Evolutionary conservation across 2,797 vertebrate species (phyloP).

Genomic region (Microtus agrestis): DNA sequence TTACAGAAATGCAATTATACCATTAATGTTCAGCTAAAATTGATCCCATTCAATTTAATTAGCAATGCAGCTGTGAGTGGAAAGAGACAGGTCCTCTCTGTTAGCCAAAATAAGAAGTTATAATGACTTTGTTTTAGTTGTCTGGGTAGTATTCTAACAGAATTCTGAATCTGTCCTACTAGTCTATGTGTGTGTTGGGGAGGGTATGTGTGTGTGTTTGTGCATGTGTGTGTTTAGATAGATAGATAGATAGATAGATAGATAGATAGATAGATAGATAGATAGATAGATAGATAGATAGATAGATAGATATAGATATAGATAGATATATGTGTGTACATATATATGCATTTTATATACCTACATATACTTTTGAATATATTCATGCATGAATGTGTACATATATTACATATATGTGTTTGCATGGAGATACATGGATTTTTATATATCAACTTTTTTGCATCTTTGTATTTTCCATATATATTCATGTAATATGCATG

Average conservation of each 20-base stretch:
- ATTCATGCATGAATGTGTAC: neutral
- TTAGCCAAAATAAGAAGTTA: constrained; percentile 72
- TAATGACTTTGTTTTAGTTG: constrained; percentile 20
- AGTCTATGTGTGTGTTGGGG: neutral
- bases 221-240: neutral
- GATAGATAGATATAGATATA: too few relatives aligned
- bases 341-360: too few relatives aligned
- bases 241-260: neutral
- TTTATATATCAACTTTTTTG: too few relatives aligned
- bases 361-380: neutral
- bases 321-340: neutral
- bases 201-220: neutral
- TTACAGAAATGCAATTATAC: constrained; percentile 84
- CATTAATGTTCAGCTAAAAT: constrained; percentile 85
- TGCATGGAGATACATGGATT: neutral
- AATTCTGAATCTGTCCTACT: constrained; percentile 4
- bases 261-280: too few relatives aligned
- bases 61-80: constrained; percentile 80
- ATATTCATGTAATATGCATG: neutral
- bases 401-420: neutral
- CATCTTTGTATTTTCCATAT: neutral
- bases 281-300: too few relatives aligned
- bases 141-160: constrained; percentile 43
- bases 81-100: constrained; percentile 66
- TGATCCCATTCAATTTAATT: constrained; percentile 84